Conservation (phyloP, 1,140 invertebrate genomes). For the Drosophila teissieri region DNA sequence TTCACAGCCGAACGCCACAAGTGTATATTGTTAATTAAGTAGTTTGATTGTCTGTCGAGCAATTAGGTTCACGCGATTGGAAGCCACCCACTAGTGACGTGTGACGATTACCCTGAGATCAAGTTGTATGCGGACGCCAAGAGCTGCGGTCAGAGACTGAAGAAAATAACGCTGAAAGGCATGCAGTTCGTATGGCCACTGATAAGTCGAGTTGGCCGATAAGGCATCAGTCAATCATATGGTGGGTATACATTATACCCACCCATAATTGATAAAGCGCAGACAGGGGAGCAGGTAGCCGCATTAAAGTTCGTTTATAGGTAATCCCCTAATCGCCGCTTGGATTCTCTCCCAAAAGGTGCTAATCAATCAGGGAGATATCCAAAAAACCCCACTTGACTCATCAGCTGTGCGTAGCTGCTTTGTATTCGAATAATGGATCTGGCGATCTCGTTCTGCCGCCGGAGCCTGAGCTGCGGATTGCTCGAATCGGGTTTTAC, state of each 20-base stretch:
- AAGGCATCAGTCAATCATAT: conserved; percentile 30
- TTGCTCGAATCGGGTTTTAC: conserved; percentile 47
- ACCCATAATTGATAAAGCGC: conserved; percentile 10
- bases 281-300: not conserved
- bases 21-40: not conserved
- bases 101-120: conserved; percentile 5
- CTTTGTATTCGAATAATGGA: not conserved
- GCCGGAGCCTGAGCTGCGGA: not conserved
- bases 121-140: conserved; percentile 1
- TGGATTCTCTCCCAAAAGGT: not conserved
- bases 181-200: conserved; percentile 37
- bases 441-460: conserved; percentile 27
- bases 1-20: not conserved
- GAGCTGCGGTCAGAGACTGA: conserved; percentile 33
- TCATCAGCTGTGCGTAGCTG: conserved; percentile 52
- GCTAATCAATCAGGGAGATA: conserved; percentile 47
- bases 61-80: conserved; percentile 15
- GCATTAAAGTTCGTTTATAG: not conserved
- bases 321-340: conserved; percentile 17
- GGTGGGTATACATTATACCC: not conserved
- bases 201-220: conserved; percentile 37
- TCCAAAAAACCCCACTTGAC: conserved; percentile 60
- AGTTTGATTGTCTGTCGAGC: conserved; percentile 16
- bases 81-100: conserved; percentile 16
- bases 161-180: conserved; percentile 5